Conservation (phyloP, 2,888 invertebrate genomes). For the Atethmia centrago region DNA sequence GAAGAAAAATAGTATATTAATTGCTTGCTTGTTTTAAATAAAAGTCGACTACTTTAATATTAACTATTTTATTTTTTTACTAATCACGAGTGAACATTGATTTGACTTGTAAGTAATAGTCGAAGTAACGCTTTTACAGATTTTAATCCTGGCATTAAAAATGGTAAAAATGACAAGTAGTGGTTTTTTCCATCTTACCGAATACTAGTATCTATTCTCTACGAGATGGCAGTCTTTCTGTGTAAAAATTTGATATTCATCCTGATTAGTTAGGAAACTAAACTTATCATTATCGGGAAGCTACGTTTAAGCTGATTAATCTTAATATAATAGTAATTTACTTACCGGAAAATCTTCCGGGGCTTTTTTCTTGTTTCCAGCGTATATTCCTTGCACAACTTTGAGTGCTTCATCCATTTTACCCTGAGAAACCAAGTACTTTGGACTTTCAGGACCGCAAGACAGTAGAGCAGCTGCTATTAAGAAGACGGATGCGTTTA, state of each 20-base stretch:
- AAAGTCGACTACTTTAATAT: no score
- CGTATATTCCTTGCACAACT: slow-evolving; percentile 91
- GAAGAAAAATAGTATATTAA: no score
- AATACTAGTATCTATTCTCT: background rate
- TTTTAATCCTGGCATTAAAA: no score
- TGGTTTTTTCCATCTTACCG: background rate
- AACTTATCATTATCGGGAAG: background rate
- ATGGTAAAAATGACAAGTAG: no score
- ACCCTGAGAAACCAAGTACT: slow-evolving; percentile 93
- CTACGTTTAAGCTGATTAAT: background rate
- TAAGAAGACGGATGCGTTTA: slow-evolving; percentile 91
- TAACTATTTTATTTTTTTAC: no score
- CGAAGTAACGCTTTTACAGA: no score
- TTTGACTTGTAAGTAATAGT: no score
- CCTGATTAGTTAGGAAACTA: background rate
- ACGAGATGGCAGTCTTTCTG: background rate
- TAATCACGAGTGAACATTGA: no score
- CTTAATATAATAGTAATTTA: background rate
- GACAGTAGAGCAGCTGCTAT: slow-evolving; percentile 89
- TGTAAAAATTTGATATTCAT: background rate
- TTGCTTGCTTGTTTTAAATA: no score
- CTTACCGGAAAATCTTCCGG: slow-evolving; percentile 87
- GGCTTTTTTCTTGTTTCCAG: slow-evolving; percentile 81
- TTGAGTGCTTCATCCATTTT: slow-evolving; percentile 91
- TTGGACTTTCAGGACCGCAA: slow-evolving; percentile 94